Percentiles rank a stretch among this genome's conserved stretches.
These are phyloP conservation scores for Crax fasciolata DNA, from an alignment of 2,797 vertebrate genomes.

Conservation along the genomic window DNA sequence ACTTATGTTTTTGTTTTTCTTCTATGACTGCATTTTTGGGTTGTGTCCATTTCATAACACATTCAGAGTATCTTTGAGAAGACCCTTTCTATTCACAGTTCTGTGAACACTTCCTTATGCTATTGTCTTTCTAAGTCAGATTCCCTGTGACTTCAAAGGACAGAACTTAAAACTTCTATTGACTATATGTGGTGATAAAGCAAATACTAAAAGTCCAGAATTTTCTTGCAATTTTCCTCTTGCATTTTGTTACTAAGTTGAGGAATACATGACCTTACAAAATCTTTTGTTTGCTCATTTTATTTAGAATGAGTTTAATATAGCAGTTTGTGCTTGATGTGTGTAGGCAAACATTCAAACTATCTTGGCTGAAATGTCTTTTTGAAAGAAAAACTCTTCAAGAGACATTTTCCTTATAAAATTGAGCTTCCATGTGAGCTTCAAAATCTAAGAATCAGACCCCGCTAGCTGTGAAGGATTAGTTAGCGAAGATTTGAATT, in stretches of 20 bases:
- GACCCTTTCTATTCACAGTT: background rate
- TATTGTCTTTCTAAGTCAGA: background rate
- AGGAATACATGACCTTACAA: background rate
- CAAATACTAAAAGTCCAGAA: background rate
- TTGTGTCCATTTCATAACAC: background rate
- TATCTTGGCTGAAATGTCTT: background rate
- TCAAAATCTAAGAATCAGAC: background rate
- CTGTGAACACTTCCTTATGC: background rate
- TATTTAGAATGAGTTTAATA: background rate
- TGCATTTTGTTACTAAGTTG: background rate
- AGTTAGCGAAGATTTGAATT: background rate
- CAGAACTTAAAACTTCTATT: background rate
- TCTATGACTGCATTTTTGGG: background rate
- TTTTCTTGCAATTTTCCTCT: background rate
- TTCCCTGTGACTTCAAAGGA: background rate
- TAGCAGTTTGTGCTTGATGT: background rate
- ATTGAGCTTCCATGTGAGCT: background rate
- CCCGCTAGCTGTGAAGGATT: background rate
- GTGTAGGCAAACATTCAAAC: background rate
- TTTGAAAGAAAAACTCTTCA: background rate
- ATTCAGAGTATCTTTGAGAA: background rate
- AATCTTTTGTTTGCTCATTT: background rate
- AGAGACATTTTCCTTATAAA: background rate
- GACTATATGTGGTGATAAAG: background rate
- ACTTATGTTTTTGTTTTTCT: background rate